phyloP scores from a whole-genome alignment of 2,113 vertebrate genomes.

The Excalfactoria chinensis region DNA sequence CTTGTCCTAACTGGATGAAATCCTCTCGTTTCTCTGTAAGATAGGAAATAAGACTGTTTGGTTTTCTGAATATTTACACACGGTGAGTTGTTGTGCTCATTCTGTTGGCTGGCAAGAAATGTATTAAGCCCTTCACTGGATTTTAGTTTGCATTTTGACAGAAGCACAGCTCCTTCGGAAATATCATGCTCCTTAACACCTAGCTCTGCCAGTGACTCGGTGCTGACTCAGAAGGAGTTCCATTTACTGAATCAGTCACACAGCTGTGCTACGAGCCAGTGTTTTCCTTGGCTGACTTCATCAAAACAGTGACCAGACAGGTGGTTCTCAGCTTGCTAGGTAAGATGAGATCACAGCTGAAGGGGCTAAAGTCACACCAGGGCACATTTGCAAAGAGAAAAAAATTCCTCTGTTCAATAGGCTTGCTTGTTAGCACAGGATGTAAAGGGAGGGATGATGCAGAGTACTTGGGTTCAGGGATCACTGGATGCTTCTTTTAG shows the following conservation, averaged over 20 bases:
- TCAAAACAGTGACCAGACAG: background rate
- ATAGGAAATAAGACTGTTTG: background rate
- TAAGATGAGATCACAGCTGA: constrained; percentile 1
- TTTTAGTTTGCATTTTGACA: background rate
- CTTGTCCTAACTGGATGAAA: background rate
- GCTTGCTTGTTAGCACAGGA: background rate
- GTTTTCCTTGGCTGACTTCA: constrained; percentile 2
- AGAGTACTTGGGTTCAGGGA: accelerated
- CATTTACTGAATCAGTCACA: background rate
- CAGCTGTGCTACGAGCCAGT: background rate
- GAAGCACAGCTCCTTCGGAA: background rate
- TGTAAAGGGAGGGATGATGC: background rate
- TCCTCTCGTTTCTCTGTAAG: background rate
- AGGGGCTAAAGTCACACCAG: background rate
- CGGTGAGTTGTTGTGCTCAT: background rate
- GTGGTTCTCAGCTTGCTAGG: background rate
- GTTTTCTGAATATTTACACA: background rate
- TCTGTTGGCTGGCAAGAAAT: background rate
- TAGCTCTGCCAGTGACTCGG: constrained; percentile 5
- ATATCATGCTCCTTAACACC: background rate
- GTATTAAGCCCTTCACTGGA: background rate
- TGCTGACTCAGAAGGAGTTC: constrained; percentile 26
- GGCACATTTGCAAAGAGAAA: background rate
- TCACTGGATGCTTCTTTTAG: background rate
- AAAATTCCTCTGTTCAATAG: background rate